phyloP scores from a whole-genome alignment of 2,888 invertebrate species.

The Abrostola tripartita region DNA sequence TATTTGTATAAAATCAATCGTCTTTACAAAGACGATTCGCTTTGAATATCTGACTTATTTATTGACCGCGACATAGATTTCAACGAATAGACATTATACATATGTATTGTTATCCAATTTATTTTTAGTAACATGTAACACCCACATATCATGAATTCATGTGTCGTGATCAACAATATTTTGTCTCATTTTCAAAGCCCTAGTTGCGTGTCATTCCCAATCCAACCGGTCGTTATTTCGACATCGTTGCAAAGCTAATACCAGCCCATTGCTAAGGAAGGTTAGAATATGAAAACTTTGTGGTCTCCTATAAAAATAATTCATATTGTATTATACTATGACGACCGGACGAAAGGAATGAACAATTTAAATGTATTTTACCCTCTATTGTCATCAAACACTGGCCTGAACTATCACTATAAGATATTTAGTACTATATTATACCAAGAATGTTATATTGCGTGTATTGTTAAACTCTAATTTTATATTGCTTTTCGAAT shows the following conservation, averaged over 20 bases:
- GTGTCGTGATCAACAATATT: conserved; percentile 11
- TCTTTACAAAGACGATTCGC: conserved; percentile 19
- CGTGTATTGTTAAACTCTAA: conserved; percentile 53
- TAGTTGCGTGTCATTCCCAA: conserved; percentile 31
- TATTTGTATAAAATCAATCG: conserved; percentile 53
- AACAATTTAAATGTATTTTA: conserved; percentile 44
- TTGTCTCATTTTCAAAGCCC: conserved; percentile 10
- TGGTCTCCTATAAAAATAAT: conserved; percentile 55
- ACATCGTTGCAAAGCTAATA: conserved; percentile 22
- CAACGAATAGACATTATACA: neutral
- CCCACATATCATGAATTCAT: neutral
- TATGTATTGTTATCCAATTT: neutral
- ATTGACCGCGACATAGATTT: conserved; percentile 17
- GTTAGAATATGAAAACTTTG: conserved; percentile 36
- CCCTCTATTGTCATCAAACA: conserved; percentile 73
- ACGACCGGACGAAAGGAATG: conserved; percentile 51
- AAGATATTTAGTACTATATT: conserved; percentile 62
- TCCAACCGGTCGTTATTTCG: conserved; percentile 30
- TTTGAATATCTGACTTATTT: conserved; percentile 16
- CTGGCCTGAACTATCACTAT: conserved; percentile 81
- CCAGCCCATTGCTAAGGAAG: conserved; percentile 25
- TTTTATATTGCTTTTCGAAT: conserved; percentile 57
- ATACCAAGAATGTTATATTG: conserved; percentile 62
- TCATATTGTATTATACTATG: conserved; percentile 39
- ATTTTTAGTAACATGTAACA: conserved; percentile 9